phyloP scores from a whole-genome alignment of 2,888 invertebrate species.

The Macropis europaea region DNA sequence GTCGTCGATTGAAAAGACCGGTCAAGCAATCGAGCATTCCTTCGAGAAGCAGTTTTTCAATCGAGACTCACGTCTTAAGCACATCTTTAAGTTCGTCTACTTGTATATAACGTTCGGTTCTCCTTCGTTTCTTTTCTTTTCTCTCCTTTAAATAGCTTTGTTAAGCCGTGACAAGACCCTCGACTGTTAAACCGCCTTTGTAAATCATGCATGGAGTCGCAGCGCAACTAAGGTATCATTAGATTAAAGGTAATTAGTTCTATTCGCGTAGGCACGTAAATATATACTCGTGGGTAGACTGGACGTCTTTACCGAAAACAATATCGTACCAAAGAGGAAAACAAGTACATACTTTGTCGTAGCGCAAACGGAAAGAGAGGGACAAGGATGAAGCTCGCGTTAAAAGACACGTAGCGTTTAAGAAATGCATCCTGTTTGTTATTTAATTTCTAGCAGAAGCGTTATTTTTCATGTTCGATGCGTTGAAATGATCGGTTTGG shows the following conservation, averaged over 20 bases:
- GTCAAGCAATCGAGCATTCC: slow-evolving; percentile 19
- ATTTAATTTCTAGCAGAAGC: slow-evolving; percentile 44
- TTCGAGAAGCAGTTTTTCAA: slow-evolving; percentile 41
- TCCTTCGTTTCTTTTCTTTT: background rate
- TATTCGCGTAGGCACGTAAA: slow-evolving; percentile 43
- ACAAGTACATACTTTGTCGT: slow-evolving; percentile 47
- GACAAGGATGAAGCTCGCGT: slow-evolving; percentile 14
- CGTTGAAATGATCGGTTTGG: slow-evolving; percentile 10
- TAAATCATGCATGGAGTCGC: slow-evolving; percentile 44
- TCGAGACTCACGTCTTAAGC: slow-evolving; percentile 45
- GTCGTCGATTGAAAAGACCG: slow-evolving; percentile 21
- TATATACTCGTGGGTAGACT: slow-evolving; percentile 47
- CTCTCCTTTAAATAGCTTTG: slow-evolving; percentile 10
- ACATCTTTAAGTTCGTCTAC: slow-evolving; percentile 34
- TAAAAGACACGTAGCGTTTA: slow-evolving; percentile 42
- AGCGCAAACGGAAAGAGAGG: slow-evolving; percentile 49
- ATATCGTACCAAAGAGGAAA: slow-evolving; percentile 35
- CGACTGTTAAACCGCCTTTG: slow-evolving; percentile 41
- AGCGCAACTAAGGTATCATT: slow-evolving; percentile 63
- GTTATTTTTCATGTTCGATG: background rate
- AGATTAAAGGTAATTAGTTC: slow-evolving; percentile 61
- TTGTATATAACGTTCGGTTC: slow-evolving; percentile 43
- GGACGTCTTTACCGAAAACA: slow-evolving; percentile 41
- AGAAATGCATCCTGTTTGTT: slow-evolving; percentile 45
- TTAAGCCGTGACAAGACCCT: slow-evolving; percentile 28